Percentiles rank a stretch among this genome's conserved stretches.
Conservation (phyloP, 1,140 invertebrate genomes). For the Bombus breviceps region DNA sequence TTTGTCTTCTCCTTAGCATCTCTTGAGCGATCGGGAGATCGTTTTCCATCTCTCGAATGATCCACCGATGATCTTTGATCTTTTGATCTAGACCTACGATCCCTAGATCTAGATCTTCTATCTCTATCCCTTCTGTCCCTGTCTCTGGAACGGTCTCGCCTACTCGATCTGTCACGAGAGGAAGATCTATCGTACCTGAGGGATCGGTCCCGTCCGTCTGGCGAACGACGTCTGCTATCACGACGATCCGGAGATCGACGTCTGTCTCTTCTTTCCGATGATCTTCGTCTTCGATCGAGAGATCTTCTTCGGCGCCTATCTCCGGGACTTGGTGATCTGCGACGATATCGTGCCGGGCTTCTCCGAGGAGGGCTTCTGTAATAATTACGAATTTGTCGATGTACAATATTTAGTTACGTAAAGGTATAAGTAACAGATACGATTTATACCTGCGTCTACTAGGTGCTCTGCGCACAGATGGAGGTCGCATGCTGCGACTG, state of each 20-base stretch:
- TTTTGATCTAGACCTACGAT: slow-evolving; percentile 73
- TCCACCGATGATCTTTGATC: slow-evolving; percentile 72
- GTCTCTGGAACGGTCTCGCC: slow-evolving; percentile 75
- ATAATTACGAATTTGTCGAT: slow-evolving; percentile 6
- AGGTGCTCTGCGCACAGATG: slow-evolving; percentile 80
- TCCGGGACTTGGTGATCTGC: slow-evolving; percentile 78
- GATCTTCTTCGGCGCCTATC: slow-evolving; percentile 77
- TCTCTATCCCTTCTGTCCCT: slow-evolving; percentile 75
- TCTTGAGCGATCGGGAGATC: slow-evolving; percentile 73
- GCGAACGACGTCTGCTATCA: slow-evolving; percentile 83
- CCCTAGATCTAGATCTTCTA: slow-evolving; percentile 73
- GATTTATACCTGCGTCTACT: slow-evolving; percentile 78
- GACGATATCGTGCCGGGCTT: slow-evolving; percentile 76
- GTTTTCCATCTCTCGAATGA: slow-evolving; percentile 70
- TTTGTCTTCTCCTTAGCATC: slow-evolving; percentile 69
- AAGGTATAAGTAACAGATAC: neutral
- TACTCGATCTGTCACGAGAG: slow-evolving; percentile 78
- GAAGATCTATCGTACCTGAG: slow-evolving; percentile 79
- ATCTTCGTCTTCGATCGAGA: slow-evolving; percentile 76
- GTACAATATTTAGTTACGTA: neutral
- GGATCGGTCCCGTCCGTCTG: slow-evolving; percentile 75
- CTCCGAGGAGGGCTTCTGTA: slow-evolving; percentile 75
- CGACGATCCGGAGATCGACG: slow-evolving; percentile 76
- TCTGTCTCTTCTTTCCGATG: slow-evolving; percentile 77
- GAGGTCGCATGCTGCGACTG: slow-evolving; percentile 79